Percentiles rank a stretch among this genome's conserved stretches.
Evolutionary conservation across 2,113 vertebrate species (phyloP).

Genomic region (Nycticebus coucang): DNA sequence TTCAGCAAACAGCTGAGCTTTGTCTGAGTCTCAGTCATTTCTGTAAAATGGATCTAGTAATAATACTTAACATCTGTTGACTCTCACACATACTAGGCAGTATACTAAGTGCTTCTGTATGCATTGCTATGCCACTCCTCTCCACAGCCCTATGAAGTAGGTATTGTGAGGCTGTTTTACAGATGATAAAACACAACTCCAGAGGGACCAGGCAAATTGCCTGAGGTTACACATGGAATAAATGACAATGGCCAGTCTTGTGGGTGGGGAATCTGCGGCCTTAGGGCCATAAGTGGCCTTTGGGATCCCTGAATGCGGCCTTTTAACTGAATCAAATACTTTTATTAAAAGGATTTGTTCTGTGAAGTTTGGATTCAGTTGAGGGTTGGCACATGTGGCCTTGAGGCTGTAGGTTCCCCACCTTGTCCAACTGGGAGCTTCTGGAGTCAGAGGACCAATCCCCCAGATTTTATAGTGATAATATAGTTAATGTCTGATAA

Average conservation of each 20-base stretch:
- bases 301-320: too few species aligned
- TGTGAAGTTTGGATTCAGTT: too few species aligned
- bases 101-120: neutral
- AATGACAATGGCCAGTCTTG: too few species aligned
- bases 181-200: neutral
- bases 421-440: neutral
- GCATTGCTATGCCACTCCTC: neutral
- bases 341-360: too few species aligned
- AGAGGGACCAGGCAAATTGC: neutral
- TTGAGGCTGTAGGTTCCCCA: too few species aligned
- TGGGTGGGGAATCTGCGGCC: too few species aligned
- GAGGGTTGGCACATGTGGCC: too few species aligned
- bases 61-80: slow-evolving; percentile 23
- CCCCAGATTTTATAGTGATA: neutral
- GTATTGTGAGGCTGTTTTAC: neutral
- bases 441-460: slow-evolving; percentile 15
- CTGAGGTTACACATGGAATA: neutral
- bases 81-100: neutral
- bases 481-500: neutral
- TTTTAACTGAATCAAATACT: too few species aligned
- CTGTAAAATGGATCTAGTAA: neutral
- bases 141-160: neutral
- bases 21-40: neutral
- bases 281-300: too few species aligned
- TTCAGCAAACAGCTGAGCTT: slow-evolving; percentile 21